Evolutionary conservation across 2,797 vertebrate genomes (phyloP), one percentile per base, ranked within the genome.

Genomic region (Acanthurus tractus): DNA sequence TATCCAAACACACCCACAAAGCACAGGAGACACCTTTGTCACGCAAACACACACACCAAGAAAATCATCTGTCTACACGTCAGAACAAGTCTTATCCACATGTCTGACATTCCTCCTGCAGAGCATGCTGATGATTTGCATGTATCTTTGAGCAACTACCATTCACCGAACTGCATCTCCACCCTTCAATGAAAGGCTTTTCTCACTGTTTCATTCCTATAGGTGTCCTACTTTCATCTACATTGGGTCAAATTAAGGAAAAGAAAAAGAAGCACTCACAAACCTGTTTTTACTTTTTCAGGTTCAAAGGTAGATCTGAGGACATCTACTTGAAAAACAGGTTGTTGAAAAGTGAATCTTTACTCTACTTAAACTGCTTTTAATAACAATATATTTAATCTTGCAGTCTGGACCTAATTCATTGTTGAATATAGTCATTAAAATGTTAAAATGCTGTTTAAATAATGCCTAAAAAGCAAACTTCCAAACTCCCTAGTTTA

Each of bases 71-170:
- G 57, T 10, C 8, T 20, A 50, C 86, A 23, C 2, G 80, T 73
- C 58, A 50, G 73, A 84, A 85, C 91, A 88, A 34, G 92, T 78
- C 79, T 25, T 2, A 22, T 44, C 83, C 66, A 77, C 45, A 81
- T 82, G 40, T 68, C 70, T 86, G 69, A 66, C 81, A 93, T 92
- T 92, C 90, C 81, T 85, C 20, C 11, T 6, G 58, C 58, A 13
- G 52, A 55, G 8, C 6, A 7, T 17, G 25, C 14, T 25, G 57
- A 22, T 38, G 52, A 59, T 40, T 34, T 40, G 22, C 18, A 7
- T 56, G 20, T 23, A 17, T 20, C 63, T 23, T 7, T 36, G 55
- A 34, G 46, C n/a, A 18, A 23, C 59, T 56, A 46, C 58, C 25
- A 13, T 25, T 79, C 36, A 8, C 49, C 17, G 38, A 64, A 34